Conservation (phyloP, 2,888 invertebrate species). For the Mythimna ferrago region DNA sequence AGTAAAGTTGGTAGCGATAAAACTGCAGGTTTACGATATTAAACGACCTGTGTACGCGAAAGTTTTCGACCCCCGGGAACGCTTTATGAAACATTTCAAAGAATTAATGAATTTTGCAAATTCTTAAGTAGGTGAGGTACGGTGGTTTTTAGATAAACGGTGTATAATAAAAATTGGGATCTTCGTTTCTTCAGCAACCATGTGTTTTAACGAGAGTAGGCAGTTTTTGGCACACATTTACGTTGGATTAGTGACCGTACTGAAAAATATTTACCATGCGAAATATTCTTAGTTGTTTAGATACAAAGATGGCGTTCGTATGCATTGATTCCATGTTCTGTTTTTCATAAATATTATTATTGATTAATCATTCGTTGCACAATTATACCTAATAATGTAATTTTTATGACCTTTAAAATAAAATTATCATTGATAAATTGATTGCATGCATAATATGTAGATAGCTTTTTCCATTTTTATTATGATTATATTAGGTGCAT, state of each 20-base stretch:
- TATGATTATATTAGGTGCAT: too few relatives aligned
- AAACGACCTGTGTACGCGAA: conserved; percentile 53
- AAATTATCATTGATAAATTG: too few relatives aligned
- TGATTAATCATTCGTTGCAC: too few relatives aligned
- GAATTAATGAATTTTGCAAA: conserved; percentile 61
- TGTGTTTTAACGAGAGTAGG: neutral
- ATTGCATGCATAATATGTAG: too few relatives aligned
- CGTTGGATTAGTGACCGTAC: neutral
- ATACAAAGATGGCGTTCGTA: too few relatives aligned
- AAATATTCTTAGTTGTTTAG: too few relatives aligned
- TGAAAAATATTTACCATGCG: too few relatives aligned
- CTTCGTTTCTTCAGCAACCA: neutral
- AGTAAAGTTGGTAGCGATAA: conserved; percentile 57
- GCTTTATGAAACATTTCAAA: conserved; percentile 55
- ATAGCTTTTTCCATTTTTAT: too few relatives aligned
- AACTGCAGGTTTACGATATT: conserved; percentile 53
- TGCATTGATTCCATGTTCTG: too few relatives aligned
- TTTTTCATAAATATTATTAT: too few relatives aligned
- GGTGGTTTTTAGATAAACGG: neutral
- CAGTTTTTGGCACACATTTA: neutral
- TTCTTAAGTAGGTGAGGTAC: conserved; percentile 51
- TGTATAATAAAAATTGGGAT: conserved; percentile 28
- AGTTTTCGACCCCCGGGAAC: conserved; percentile 49
- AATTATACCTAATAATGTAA: too few relatives aligned
- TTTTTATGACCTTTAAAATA: too few relatives aligned